These are phyloP conservation scores for Chroicocephalus ridibundus DNA, from an alignment of 2,113 vertebrate genomes.

Conservation along the genomic window DNA sequence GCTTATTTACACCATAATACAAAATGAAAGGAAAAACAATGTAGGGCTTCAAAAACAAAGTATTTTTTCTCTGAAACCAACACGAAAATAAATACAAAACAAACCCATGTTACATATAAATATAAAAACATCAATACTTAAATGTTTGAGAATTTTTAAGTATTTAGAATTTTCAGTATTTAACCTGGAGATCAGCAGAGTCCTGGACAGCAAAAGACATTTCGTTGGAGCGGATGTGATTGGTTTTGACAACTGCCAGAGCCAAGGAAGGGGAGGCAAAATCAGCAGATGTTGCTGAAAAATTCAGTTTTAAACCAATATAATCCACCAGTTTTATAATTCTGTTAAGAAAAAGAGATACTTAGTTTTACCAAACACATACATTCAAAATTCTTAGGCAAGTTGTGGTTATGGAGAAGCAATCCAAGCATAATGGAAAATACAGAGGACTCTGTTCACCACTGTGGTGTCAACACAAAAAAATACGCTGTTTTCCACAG, in stretches of 20 bases:
- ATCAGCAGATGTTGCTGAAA: conserved; percentile 60
- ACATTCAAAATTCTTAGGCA: not conserved
- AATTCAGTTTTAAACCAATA: conserved; percentile 82
- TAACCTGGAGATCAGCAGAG: conserved; percentile 82
- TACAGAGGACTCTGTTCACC: not conserved
- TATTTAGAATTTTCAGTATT: not conserved
- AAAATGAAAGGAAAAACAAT: not conserved
- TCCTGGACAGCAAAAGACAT: conserved; percentile 80
- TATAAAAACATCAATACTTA: not conserved
- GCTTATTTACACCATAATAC: not conserved
- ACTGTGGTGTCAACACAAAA: not conserved
- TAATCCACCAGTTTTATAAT: conserved; percentile 83
- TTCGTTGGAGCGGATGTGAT: conserved; percentile 74
- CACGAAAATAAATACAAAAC: not conserved
- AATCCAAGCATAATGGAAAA: not conserved
- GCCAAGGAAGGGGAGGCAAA: conserved; percentile 80
- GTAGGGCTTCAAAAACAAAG: not conserved
- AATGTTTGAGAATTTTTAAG: not conserved
- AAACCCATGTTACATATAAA: not conserved
- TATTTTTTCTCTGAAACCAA: not conserved
- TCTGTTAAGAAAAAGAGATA: conserved; percentile 70
- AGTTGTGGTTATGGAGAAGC: not conserved
- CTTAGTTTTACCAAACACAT: not conserved
- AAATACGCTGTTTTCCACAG: not conserved
- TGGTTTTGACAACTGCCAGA: conserved; percentile 80